Evolutionary conservation across 2,113 vertebrate genomes (phyloP), one percentile per base, ranked within the genome.

Genomic region (Heterotilapia buettikoferi): DNA sequence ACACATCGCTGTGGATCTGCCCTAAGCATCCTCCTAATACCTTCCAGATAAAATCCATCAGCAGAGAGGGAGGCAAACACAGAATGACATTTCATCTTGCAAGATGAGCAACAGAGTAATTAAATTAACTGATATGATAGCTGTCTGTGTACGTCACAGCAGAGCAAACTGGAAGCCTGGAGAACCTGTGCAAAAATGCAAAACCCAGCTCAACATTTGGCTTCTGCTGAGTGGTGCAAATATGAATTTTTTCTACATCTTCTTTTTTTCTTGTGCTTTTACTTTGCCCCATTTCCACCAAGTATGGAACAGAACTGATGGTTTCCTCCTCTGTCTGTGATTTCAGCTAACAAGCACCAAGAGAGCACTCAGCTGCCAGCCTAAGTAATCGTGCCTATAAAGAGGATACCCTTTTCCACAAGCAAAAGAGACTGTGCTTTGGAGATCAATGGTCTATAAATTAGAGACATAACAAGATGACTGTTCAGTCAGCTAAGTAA

Each of bases 1-100:
- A 29, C 86, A 68, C 85, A 92, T 94, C 91, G 93, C 81, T 10
- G 29, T 89, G 57, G 18, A 92, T 92, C 94, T 92, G 29, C 84
- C 87, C 91, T 89, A 91, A 18, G 33, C 89, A 50, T 93, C 91
- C 40, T 85, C 80, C 56, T 16, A 38, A 10, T 81, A 66, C 82
- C 89, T 79, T 9, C 57, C 82, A 86, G 86, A 93, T 91, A 89
- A 89, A 92, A 91, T 66, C 56, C 63, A 80, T 63, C 87, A 63
- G 47, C 33, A 9, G 2, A 13, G 54, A 82, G 13, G 84, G 31
- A 87, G 33, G 36, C 18, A 57, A 18, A 14, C 19, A 45, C 38
- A 26, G 19, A 78, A 21, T 66, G 73, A 78, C 53, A 63, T 90
- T 80, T 87, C 9, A 11, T 76, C 57, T 81, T 82, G 47, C 10